Evolutionary conservation across 1,140 invertebrate genomes (phyloP).

Genomic region (Drosophila obscura): DNA sequence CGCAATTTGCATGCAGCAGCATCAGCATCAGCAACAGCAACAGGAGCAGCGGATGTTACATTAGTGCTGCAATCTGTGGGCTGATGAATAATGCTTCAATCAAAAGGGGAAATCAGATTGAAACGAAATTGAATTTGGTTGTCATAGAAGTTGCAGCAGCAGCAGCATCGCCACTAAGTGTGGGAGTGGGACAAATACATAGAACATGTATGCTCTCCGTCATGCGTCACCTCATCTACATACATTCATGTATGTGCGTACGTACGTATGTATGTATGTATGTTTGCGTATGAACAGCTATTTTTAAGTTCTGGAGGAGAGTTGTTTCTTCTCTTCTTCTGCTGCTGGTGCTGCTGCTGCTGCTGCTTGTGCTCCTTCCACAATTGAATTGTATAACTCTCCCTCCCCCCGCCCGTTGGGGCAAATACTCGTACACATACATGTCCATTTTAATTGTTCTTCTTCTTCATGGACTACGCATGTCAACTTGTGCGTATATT

Average conservation of each 20-base stretch:
- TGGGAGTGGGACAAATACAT: not conserved
- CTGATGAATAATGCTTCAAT: conserved; percentile 12
- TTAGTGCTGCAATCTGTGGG: too few species aligned
- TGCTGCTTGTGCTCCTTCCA: conserved; percentile 5
- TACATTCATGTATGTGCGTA: too few species aligned
- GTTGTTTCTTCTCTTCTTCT: conserved; percentile 4
- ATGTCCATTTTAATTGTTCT: conserved; percentile 78
- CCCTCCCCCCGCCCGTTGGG: not conserved
- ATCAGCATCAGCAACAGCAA: too few species aligned
- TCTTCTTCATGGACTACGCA: conserved; percentile 79
- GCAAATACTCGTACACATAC: conserved; percentile 38
- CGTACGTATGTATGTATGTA: not conserved
- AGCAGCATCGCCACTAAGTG: not conserved
- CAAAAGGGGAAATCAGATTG: conserved; percentile 11
- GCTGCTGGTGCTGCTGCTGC: not conserved
- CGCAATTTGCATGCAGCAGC: too few species aligned
- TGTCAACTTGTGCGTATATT: conserved; percentile 76
- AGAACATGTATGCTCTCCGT: conserved; percentile 13
- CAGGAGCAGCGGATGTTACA: too few species aligned
- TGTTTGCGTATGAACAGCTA: conserved; percentile 34
- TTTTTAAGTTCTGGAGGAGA: conserved; percentile 36
- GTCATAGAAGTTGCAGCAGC: not conserved
- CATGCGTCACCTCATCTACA: conserved; percentile 34
- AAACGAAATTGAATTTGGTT: conserved; percentile 12
- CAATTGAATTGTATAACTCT: conserved; percentile 60